Evolutionary conservation across 2,888 invertebrate genomes (phyloP), one percentile per base, ranked within the genome.

Genomic region (Arctia plantaginis): DNA sequence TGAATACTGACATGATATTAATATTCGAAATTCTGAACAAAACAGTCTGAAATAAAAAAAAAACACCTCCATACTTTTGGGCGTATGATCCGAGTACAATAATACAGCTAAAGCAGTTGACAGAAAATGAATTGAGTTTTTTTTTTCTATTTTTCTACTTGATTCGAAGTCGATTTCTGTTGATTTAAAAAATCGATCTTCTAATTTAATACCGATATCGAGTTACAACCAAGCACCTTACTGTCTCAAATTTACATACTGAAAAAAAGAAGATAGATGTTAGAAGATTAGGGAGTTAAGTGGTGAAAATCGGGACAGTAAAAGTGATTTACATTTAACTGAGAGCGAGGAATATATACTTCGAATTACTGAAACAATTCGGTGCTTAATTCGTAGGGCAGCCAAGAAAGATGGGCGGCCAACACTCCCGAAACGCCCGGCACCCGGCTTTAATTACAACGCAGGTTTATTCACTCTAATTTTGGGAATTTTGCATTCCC

Each of bases 391-490:
- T 95, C 95, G 94, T 93, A 92, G 95, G 93, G 94, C 92, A 91
- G 91, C 91, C 91, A 94, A 95, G 95, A 95, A 94, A 92, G 94
- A 95, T 95, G 94, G 95, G 92, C 90, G 92, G 92, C 88, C 91
- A 89, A 87, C 85, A 88, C 88, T 87, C 88, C 88, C 88, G 83
- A 86, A 84, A 81, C 89, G 87, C 88, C 87, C 89, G 89, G 89
- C 91, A 86, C 92, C 93, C 93, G 90, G 89, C 90, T 95, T 95
- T 95, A 95, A 95, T 95, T 95, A 95, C 94, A 93, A 92, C 92
- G 91, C 92, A 93, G 95, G 94, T 95, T 95, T 94, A 94, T 94
- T 94, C 94, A 91, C 92, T 94, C 94, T 95, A 95, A 95, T 95
- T 95, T 95, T 89, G 92, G 90, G 90, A 95, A 93, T 94, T 95